Evolutionary conservation across 2,113 vertebrate genomes (phyloP).

Genomic region (Pseudolaguvia tuberculata): DNA sequence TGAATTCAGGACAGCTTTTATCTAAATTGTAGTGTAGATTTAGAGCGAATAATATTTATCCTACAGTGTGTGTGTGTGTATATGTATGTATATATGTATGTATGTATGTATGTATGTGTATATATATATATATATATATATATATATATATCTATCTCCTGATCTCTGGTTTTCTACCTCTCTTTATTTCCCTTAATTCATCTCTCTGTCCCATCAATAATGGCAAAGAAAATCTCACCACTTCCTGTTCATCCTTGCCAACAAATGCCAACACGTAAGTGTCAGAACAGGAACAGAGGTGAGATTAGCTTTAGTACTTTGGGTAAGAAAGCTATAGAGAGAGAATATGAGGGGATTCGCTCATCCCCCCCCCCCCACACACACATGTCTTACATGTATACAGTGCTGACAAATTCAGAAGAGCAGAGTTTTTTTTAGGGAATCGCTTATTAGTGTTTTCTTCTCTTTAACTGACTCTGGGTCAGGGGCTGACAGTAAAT

Average conservation of each 20-base stretch:
- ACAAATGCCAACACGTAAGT: neutral
- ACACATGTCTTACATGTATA: too few relatives aligned
- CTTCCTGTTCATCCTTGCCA: neutral
- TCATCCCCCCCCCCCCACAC: too few relatives aligned
- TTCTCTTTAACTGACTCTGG: constrained; percentile 51
- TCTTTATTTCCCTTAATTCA: too few relatives aligned
- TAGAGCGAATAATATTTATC: neutral
- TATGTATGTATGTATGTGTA: too few relatives aligned
- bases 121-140: too few relatives aligned
- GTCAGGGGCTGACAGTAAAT: constrained; percentile 66
- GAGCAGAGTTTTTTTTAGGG: constrained; percentile 27
- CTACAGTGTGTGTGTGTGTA: too few relatives aligned
- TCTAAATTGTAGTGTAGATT: neutral
- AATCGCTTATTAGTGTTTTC: constrained; percentile 56
- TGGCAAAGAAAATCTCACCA: too few relatives aligned
- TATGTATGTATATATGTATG: too few relatives aligned
- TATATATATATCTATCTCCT: too few relatives aligned
- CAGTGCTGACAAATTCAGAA: too few relatives aligned
- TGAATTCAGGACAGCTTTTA: neutral
- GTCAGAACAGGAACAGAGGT: constrained; percentile 21
- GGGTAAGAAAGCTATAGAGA: neutral
- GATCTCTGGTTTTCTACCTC: too few relatives aligned
- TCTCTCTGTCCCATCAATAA: too few relatives aligned
- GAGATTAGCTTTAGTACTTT: neutral
- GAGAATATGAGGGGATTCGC: neutral